Evolutionary conservation across 2,797 vertebrate genomes (phyloP).

Genomic region (Anniella stebbinsi): DNA sequence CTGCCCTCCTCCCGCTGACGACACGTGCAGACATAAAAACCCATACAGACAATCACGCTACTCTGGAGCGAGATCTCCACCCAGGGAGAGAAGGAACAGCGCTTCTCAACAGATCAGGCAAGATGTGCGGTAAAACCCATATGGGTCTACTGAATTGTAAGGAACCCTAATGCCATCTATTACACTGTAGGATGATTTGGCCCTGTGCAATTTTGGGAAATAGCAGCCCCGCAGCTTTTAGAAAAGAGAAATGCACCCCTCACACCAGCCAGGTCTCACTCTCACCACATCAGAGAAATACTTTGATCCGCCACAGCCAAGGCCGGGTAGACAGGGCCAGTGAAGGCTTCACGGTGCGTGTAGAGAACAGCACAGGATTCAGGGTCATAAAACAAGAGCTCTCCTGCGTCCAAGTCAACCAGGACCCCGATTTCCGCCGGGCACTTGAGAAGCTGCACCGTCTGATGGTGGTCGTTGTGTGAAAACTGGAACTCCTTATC

Average conservation of each 20-base stretch:
- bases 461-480: slow-evolving; percentile 78
- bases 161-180: background rate
- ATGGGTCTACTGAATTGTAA: background rate
- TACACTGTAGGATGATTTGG: background rate
- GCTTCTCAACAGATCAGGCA: background rate
- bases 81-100: background rate
- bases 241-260: background rate
- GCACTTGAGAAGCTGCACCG: slow-evolving; percentile 80
- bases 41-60: too few species aligned
- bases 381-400: slow-evolving; percentile 89
- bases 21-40: background rate
- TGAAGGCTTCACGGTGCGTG: slow-evolving; percentile 78
- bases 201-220: background rate
- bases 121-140: background rate
- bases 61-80: background rate
- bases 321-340: slow-evolving; percentile 83
- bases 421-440: slow-evolving; percentile 86
- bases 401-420: slow-evolving; percentile 87
- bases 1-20: background rate
- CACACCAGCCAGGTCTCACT: rapidly evolving
- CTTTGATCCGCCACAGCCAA: slow-evolving; percentile 89
- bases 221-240: too few species aligned
- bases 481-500: slow-evolving; percentile 90
- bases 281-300: slow-evolving; percentile 78
- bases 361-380: slow-evolving; percentile 83